phyloP scores from a whole-genome alignment of 1,140 invertebrate species.

The Macrocentrus cingulum region DNA sequence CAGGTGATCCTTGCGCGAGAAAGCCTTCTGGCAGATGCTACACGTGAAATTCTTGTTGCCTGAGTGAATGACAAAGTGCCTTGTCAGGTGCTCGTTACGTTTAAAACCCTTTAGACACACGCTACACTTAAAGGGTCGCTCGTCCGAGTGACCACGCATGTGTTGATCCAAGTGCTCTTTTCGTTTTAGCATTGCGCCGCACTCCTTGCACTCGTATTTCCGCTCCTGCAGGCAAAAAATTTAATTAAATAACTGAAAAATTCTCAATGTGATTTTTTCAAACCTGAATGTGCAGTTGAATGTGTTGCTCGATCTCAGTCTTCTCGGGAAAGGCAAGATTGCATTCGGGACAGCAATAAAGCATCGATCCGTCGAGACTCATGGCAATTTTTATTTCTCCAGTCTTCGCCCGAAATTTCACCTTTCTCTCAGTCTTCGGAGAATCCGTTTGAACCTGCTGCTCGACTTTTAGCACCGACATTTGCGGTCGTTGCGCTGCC shows the following conservation, averaged over 20 bases:
- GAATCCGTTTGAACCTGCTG: constrained; percentile 49
- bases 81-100: constrained; percentile 58
- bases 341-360: constrained; percentile 59
- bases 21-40: constrained; percentile 73
- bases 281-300: constrained; percentile 56
- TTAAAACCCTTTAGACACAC: constrained; percentile 64
- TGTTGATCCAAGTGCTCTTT: constrained; percentile 65
- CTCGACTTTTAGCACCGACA: constrained; percentile 50
- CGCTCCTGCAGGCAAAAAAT: constrained; percentile 44
- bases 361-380: constrained; percentile 49
- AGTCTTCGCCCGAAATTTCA: constrained; percentile 55
- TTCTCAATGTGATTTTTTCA: constrained; percentile 1
- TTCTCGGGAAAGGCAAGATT: constrained; percentile 53
- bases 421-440: constrained; percentile 53
- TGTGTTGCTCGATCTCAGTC: constrained; percentile 52
- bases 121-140: constrained; percentile 66
- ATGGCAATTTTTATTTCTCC: constrained; percentile 56
- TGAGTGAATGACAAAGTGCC: constrained; percentile 60
- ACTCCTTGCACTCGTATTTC: constrained; percentile 57
- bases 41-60: constrained; percentile 71
- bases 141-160: constrained; percentile 72
- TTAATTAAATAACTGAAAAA: background rate
- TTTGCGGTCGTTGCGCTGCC: too few species aligned
- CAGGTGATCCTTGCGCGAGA: constrained; percentile 76
- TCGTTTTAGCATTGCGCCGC: constrained; percentile 56